Conservation (phyloP, 2,888 invertebrate genomes). For the Carcina quercana region DNA sequence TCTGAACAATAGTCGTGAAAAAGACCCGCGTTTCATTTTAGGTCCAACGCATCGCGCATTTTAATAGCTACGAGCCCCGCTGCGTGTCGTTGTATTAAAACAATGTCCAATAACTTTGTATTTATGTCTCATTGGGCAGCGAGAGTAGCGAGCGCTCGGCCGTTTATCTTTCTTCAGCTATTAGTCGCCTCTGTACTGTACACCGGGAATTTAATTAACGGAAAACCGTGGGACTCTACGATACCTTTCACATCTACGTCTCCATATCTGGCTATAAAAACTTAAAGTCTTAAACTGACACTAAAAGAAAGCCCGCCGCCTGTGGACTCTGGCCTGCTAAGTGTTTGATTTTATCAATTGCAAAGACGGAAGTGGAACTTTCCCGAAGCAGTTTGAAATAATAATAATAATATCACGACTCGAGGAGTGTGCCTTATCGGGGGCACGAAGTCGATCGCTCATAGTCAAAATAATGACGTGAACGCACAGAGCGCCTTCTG, state of each 20-base stretch:
- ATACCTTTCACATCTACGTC: neutral
- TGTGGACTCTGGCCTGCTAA: neutral
- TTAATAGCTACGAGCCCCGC: conserved; percentile 45
- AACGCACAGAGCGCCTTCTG: conserved; percentile 29
- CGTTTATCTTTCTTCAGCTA: conserved; percentile 28
- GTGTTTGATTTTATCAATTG: conserved; percentile 27
- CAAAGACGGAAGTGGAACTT: conserved; percentile 43
- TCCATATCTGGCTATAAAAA: neutral
- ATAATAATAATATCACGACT: conserved; percentile 42
- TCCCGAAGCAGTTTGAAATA: conserved; percentile 45
- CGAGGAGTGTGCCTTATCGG: conserved; percentile 56
- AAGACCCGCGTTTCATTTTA: conserved; percentile 1
- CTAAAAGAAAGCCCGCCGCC: conserved; percentile 1
- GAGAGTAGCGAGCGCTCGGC: conserved; percentile 29
- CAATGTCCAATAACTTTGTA: conserved; percentile 65
- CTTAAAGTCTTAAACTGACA: neutral
- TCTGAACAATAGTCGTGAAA: too few species aligned
- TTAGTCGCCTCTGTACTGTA: conserved; percentile 21
- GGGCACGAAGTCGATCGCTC: conserved; percentile 55
- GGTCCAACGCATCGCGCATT: conserved; percentile 24
- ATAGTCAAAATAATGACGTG: conserved; percentile 67
- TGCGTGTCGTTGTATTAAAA: conserved; percentile 48
- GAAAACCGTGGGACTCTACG: conserved; percentile 10
- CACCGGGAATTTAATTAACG: conserved; percentile 18
- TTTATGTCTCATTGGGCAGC: conserved; percentile 52